Evolutionary conservation across 1,140 invertebrate genomes (phyloP), one percentile per base, ranked within the genome.

Genomic region (Euura lappo): DNA sequence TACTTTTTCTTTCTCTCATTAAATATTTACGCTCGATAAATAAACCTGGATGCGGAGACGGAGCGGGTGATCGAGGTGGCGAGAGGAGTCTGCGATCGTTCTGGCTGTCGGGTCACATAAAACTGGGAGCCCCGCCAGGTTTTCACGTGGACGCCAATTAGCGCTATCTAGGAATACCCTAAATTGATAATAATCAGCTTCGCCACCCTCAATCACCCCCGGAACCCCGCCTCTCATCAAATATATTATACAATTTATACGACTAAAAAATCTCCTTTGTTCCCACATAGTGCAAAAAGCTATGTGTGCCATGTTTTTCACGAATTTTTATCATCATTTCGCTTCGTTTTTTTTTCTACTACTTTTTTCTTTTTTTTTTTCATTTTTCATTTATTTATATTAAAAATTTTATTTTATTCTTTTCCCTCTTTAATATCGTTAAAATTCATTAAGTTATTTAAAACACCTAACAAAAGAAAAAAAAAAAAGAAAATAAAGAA

Each of bases 171-270:
- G 4, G 8, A 60, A 60, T 11, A 60, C 51, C 51, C 8, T 28
- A 28, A 28, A 28, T 28, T 28, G 28, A 28, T 28, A 28, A 28
- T 28, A 28, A 28, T 1, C 28, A 28, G 28, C 28, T 28, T 28
- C 28, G 28, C 28, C 28, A 28, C 28, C 28, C 28, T 28, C 28
- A 28, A 28, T 28, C 28, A 28, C 28, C 28, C 28, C 28, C 28
- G 28, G 28, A 28, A 28, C 28, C 28, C 28, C 28, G 28, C 28
- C 28, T 28, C 28, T 28, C 87, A 87, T 87, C 87, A 87, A 85
- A 81, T 87, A 86, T 87, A 86, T 84, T 85, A 87, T 87, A 87
- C 85, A 87, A 86, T 87, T 86, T 84, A 86, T 80, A 82, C 80
- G 76, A 79, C 85, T 84, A 86, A 86, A 60, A 60, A 87, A 85